A percentile compares a stretch with the other conserved stretches of the same genome.
Conservation (phyloP, 2,888 invertebrate genomes). For the Campoletis raptor region DNA sequence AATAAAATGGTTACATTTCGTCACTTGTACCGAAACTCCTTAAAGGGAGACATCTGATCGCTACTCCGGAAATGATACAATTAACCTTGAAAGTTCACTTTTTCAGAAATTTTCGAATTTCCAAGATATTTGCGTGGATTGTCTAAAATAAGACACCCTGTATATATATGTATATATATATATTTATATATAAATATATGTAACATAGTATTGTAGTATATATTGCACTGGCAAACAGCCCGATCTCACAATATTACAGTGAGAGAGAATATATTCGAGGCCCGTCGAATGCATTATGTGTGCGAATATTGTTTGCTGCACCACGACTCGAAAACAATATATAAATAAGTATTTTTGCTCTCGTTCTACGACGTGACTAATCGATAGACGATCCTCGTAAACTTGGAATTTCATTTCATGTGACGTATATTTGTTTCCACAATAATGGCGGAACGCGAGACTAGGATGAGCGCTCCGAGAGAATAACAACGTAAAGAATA, state of each 20-base stretch:
- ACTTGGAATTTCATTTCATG: slow-evolving; percentile 48
- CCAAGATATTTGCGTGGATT: too few species aligned
- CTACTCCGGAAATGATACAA: too few species aligned
- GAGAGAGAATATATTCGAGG: slow-evolving; percentile 60
- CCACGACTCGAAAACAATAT: slow-evolving; percentile 63
- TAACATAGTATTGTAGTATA: slow-evolving; percentile 39
- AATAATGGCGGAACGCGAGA: neutral
- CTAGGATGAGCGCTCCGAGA: neutral
- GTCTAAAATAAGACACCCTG: too few species aligned
- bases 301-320: slow-evolving; percentile 62
- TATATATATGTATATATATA: too few species aligned
- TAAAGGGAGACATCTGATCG: too few species aligned
- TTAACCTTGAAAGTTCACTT: too few species aligned
- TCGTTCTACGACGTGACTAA: slow-evolving; percentile 62
- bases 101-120: too few species aligned
- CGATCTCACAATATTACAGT: slow-evolving; percentile 38
- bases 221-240: slow-evolving; percentile 65
- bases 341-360: slow-evolving; percentile 60
- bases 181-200: slow-evolving; percentile 57
- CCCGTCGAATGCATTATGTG: slow-evolving; percentile 39
- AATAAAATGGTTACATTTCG: too few species aligned
- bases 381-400: slow-evolving; percentile 48
- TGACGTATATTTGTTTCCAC: neutral
- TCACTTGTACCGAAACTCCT: too few species aligned
- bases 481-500: neutral